phyloP scores from a whole-genome alignment of 2,888 invertebrate species.

The Megastigmus dorsalis region DNA sequence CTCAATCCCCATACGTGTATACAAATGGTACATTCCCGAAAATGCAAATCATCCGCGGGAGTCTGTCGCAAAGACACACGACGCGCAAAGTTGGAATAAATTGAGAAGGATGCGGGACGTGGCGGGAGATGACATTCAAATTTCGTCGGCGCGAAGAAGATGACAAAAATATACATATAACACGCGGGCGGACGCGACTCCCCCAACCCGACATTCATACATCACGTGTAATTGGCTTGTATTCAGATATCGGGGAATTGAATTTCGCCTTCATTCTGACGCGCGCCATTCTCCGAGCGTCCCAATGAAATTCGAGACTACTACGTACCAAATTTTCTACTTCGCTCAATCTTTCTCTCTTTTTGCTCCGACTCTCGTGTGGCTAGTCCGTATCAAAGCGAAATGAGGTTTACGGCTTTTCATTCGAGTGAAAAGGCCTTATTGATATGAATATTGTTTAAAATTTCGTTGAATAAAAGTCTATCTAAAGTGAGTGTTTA shows the following conservation, averaged over 20 bases:
- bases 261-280: slow-evolving; percentile 64
- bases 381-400: too few relatives aligned
- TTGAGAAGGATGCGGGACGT: slow-evolving; percentile 65
- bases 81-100: slow-evolving; percentile 64
- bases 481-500: too few relatives aligned
- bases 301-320: slow-evolving; percentile 44
- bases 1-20: slow-evolving; percentile 8
- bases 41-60: slow-evolving; percentile 69
- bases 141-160: slow-evolving; percentile 64
- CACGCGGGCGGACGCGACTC: slow-evolving; percentile 1
- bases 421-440: too few relatives aligned
- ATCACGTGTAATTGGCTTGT: slow-evolving; percentile 69
- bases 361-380: background rate
- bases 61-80: background rate
- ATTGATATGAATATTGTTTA: too few relatives aligned
- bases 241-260: slow-evolving; percentile 70
- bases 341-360: slow-evolving; percentile 44
- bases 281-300: slow-evolving; percentile 26
- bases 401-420: too few relatives aligned
- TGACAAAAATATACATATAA: slow-evolving; percentile 69
- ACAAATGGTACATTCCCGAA: slow-evolving; percentile 53
- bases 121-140: slow-evolving; percentile 70
- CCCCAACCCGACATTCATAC: slow-evolving; percentile 58
- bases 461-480: too few relatives aligned
- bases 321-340: slow-evolving; percentile 46